Evolutionary conservation across 2,797 vertebrate genomes (phyloP).

Genomic region (Nannoperca obscura): DNA sequence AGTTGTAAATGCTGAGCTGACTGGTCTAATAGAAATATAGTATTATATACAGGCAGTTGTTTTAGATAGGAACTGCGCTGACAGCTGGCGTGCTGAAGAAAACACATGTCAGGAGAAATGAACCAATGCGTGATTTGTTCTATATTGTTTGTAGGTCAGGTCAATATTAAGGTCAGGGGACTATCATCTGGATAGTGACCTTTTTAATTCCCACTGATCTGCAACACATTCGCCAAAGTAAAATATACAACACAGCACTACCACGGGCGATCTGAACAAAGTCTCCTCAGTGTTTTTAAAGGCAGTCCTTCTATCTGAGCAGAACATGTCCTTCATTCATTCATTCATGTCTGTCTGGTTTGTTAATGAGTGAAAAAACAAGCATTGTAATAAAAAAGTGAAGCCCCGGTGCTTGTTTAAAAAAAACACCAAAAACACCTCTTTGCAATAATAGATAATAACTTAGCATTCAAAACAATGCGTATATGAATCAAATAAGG

Average conservation of each 20-base stretch:
- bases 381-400: constrained; percentile 73
- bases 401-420: constrained; percentile 62
- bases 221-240: constrained; percentile 62
- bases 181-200: constrained; percentile 58
- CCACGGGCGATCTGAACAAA: constrained; percentile 42
- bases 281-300: constrained; percentile 40
- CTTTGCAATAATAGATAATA: constrained; percentile 74
- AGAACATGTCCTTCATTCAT: constrained; percentile 39
- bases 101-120: constrained; percentile 69
- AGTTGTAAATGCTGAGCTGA: constrained; percentile 61
- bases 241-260: constrained; percentile 64
- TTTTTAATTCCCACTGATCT: constrained; percentile 68
- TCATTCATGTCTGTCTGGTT: constrained; percentile 64
- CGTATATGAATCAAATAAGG: constrained; percentile 80
- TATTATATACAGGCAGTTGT: constrained; percentile 76
- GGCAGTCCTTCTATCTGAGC: constrained; percentile 48
- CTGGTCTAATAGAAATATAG: constrained; percentile 73
- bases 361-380: constrained; percentile 56
- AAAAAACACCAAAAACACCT: constrained; percentile 57
- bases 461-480: constrained; percentile 87
- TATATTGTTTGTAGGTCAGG: constrained; percentile 71
- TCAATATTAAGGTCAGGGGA: constrained; percentile 69
- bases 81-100: constrained; percentile 64
- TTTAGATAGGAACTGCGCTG: constrained; percentile 69
- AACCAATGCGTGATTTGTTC: constrained; percentile 61